Base-by-base conservation (phyloP, 2,888 invertebrate species). In the Nephrotoma guestfalica region DNA sequence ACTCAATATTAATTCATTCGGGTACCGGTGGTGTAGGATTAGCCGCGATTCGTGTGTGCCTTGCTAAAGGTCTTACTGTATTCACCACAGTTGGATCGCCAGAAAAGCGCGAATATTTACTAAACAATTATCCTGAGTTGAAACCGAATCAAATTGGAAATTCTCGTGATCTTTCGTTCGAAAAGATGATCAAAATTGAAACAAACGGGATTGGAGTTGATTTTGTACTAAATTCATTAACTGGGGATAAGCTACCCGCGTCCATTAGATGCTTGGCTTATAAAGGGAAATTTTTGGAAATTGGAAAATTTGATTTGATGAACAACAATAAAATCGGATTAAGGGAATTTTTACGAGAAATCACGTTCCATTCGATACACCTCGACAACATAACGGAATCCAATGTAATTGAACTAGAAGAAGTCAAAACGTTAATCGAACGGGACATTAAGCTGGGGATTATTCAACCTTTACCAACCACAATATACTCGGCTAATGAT, bases 171-270 rank as follows among this genome's bases (percentile, higher is more conserved):
- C 93, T 95, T 0, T 94, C 95, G 0, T 99, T 99, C 91, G 98
- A 98, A 90, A 93, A 94, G 88, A 95, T 98, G 94, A 93, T 99
- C 86, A 93, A 95, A 88, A 93, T 93, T 85, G 93, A 94, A 89
- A 98, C 98, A 0, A 93, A 95, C 6, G 98, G 98, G 11, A 93
- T 93, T 88, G 98, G 98, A 47, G 98, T 99, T 0, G 97, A 99
- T 89, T 92, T 98, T 86, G 96, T 99, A 13, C 92, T 97, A 7
- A 99, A 99, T 91, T 98, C 98, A 0, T 92, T 99, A 83, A 94
- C 98, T 0, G 98, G 97, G 89, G 98, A 99, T 84, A 98, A 98
- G 91, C 93, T 99, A 0, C 93, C 94, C 89, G 96, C 95, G 0
- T 94, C 95, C 0, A 90, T 94, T 0, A 91, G 94, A 4, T 95